These are phyloP conservation scores for Cydia splendana DNA, from an alignment of 1,140 invertebrate genomes.

Conservation along the genomic window DNA sequence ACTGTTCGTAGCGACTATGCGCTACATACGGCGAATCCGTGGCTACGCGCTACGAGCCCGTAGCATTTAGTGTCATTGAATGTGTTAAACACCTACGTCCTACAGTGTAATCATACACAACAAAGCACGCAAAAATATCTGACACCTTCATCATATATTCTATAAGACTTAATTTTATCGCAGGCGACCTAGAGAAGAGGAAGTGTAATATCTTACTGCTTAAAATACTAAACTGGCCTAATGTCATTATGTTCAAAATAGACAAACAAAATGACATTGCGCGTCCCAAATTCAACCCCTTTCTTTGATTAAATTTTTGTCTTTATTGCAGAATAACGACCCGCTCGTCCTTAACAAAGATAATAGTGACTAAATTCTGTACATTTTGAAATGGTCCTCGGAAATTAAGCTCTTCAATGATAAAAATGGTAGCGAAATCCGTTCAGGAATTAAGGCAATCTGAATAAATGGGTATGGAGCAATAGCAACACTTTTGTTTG, in stretches of 20 bases:
- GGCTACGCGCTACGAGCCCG: too few relatives aligned
- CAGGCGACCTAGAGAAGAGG: too few relatives aligned
- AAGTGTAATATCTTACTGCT: too few relatives aligned
- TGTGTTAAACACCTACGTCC: too few relatives aligned
- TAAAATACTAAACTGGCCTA: too few relatives aligned
- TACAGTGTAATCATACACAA: too few relatives aligned
- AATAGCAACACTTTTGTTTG: background rate
- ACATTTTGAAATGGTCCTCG: background rate
- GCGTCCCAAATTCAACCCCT: background rate
- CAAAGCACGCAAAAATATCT: too few relatives aligned
- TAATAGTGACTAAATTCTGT: background rate
- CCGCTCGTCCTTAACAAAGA: background rate
- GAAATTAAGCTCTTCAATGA: conserved; percentile 7
- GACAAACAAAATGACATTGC: background rate
- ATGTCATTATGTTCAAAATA: background rate
- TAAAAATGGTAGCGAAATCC: background rate
- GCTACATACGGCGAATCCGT: too few relatives aligned
- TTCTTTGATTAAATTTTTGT: conserved; percentile 9
- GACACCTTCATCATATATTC: too few relatives aligned
- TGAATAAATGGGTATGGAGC: background rate
- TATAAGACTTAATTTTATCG: too few relatives aligned
- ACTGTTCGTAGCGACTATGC: too few relatives aligned
- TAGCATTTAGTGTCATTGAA: too few relatives aligned
- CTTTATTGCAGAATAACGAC: background rate
- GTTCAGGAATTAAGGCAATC: background rate